phyloP scores from a whole-genome alignment of 2,888 invertebrate species.

The Torymus aiolomorphi region DNA sequence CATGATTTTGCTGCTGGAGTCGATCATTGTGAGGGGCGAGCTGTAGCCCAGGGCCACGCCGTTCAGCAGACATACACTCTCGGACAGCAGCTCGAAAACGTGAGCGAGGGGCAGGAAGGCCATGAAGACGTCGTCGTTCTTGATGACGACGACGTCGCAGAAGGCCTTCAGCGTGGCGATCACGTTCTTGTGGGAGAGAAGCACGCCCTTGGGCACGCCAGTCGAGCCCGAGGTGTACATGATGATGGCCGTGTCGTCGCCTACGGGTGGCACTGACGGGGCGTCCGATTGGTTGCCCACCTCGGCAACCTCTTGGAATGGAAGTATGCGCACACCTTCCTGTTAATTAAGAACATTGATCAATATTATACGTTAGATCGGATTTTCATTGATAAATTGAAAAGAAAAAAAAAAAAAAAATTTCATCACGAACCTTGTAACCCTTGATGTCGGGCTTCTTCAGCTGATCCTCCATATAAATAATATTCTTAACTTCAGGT shows the following conservation, averaged over 20 bases:
- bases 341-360: constrained; percentile 56
- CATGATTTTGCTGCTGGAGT: constrained; percentile 96
- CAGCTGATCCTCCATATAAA: constrained; percentile 93
- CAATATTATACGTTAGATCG: constrained; percentile 2
- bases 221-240: constrained; percentile 99
- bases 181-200: constrained; percentile 89
- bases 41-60: constrained; percentile 98
- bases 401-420: neutral
- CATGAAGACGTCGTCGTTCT: constrained; percentile 88
- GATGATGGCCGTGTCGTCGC: constrained; percentile 92
- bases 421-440: constrained; percentile 77
- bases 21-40: constrained; percentile 94
- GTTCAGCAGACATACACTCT: constrained; percentile 87
- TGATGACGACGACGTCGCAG: constrained; percentile 85
- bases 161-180: constrained; percentile 88
- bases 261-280: constrained; percentile 78
- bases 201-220: constrained; percentile 94
- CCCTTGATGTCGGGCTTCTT: constrained; percentile 83
- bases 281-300: constrained; percentile 75
- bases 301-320: constrained; percentile 84
- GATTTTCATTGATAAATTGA: neutral
- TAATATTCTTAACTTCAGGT: constrained; percentile 86
- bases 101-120: constrained; percentile 98
- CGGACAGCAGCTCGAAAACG: constrained; percentile 96
- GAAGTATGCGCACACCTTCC: constrained; percentile 83